Evolutionary conservation across 2,888 invertebrate species (phyloP).

Genomic region (Hipparchia sbordonii): DNA sequence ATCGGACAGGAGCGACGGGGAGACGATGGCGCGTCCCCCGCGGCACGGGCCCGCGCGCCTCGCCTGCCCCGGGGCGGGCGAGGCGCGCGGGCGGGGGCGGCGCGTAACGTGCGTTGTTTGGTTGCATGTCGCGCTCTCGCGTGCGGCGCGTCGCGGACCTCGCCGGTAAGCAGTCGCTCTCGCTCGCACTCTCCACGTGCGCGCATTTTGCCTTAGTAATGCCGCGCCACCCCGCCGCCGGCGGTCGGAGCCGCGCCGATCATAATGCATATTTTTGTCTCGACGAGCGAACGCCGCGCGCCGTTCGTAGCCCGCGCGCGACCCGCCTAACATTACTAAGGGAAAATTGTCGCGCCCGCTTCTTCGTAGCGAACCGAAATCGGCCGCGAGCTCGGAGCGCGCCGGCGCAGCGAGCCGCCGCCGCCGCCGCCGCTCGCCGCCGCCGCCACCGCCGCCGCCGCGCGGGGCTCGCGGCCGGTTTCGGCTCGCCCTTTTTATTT

Average conservation of each 20-base stretch:
- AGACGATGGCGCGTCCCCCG: background rate
- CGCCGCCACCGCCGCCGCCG: no score
- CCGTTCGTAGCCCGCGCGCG: conserved; percentile 43
- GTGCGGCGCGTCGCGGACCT: conserved; percentile 52
- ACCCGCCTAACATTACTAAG: conserved; percentile 75
- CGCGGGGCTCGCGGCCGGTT: conserved; percentile 50
- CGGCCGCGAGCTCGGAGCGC: conserved; percentile 49
- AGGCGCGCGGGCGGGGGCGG: conserved; percentile 27
- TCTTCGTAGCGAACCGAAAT: conserved; percentile 54
- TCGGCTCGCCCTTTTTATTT: conserved; percentile 51
- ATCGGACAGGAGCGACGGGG: conserved; percentile 13
- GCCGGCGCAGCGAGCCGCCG: conserved; percentile 43
- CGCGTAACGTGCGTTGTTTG: conserved; percentile 58
- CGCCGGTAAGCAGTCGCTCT: conserved; percentile 63
- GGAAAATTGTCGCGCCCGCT: conserved; percentile 76
- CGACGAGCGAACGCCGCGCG: conserved; percentile 53
- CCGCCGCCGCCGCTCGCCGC: no score
- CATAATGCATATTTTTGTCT: conserved; percentile 79
- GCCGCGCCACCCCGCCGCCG: conserved; percentile 52
- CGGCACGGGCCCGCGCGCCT: conserved; percentile 10
- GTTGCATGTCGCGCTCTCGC: conserved; percentile 67
- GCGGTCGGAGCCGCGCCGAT: conserved; percentile 46
- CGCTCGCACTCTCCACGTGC: conserved; percentile 54
- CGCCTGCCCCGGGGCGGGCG: background rate
- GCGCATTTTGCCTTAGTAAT: conserved; percentile 79